Base-by-base conservation (phyloP, 2,113 vertebrate species). In the Hoplias malabaricus region DNA sequence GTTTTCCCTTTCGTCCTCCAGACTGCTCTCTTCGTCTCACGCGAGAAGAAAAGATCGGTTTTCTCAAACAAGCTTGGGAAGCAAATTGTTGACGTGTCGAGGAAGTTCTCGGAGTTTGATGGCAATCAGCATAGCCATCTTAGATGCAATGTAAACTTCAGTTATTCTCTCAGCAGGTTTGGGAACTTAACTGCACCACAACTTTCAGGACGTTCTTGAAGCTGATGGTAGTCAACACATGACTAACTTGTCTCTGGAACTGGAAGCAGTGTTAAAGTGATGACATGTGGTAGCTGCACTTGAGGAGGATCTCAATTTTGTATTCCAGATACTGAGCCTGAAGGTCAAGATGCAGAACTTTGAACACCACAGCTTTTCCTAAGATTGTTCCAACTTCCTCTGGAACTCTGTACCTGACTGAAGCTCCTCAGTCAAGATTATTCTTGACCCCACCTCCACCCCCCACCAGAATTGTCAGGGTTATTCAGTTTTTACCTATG, bases 1-100 rank as follows among this genome's bases (percentile, higher is more conserved):
- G 61, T 65, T 77, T 78, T 69, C 72, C 67, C 57, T 68, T 66
- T 48, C 69, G 73, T 46, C 80, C 77, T 61, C 27, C 65, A 21
- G 31, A 36, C 67, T 63, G 7, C 54, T 74, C 12, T 69, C 29
- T 31, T 31, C 65, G 61, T 27, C 43, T 56, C 11, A 7, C 10
- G 19, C 50, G 29, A 75, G 43, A 75, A 56, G 23, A 42, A 27
- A 67, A 21, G 50, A 40, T 27, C 9, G 38, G 54, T 50, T n/a
- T 63, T 62, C 16, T 50, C 10, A 5, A n/a, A 53, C 43, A n/a
- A 33, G 53, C 27, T 73, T 68, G 16, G n/a, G 59, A 56, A 38
- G 13, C 21, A 36, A 59, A 56, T n/a, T 7, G 29, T 61, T 13
- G 4, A 31, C 29, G 11, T 13, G 27, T 29, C 40, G 48, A 53